A percentile compares a stretch with the other conserved stretches of the same genome.
Evolutionary conservation across 1,140 invertebrate species (phyloP).

Genomic region (Drosophila lini): DNA sequence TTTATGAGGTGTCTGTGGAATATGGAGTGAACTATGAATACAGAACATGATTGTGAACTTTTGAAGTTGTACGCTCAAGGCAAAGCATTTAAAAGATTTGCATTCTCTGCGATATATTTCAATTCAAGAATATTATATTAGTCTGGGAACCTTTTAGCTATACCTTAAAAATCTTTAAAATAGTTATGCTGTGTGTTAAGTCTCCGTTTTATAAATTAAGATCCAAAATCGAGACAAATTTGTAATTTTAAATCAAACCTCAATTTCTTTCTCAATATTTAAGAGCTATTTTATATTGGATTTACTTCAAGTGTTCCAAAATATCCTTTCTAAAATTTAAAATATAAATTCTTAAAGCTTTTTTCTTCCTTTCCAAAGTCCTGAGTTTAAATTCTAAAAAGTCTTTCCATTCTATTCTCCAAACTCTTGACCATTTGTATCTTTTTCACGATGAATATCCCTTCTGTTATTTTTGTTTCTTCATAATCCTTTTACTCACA

Average conservation of each 20-base stretch:
- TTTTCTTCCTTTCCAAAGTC: background rate
- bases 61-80: constrained; percentile 4
- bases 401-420: no score
- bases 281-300: no score
- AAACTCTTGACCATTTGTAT: accelerated
- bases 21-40: constrained; percentile 11
- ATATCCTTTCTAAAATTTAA: background rate
- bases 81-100: background rate
- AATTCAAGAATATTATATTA: background rate
- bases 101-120: background rate
- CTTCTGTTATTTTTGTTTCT: background rate
- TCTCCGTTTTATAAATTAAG: background rate
- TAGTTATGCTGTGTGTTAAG: background rate
- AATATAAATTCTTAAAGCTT: no score
- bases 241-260: background rate
- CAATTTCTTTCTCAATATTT: background rate
- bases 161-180: background rate
- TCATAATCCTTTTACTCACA: constrained; percentile 71
- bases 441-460: background rate
- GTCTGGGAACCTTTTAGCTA: background rate
- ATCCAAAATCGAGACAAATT: background rate
- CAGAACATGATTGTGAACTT: constrained; percentile 10
- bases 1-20: constrained; percentile 10
- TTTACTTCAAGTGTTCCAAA: background rate
- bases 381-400: background rate